Evolutionary conservation across 2,113 vertebrate species (phyloP).

Genomic region (Ginglymostoma cirratum): DNA sequence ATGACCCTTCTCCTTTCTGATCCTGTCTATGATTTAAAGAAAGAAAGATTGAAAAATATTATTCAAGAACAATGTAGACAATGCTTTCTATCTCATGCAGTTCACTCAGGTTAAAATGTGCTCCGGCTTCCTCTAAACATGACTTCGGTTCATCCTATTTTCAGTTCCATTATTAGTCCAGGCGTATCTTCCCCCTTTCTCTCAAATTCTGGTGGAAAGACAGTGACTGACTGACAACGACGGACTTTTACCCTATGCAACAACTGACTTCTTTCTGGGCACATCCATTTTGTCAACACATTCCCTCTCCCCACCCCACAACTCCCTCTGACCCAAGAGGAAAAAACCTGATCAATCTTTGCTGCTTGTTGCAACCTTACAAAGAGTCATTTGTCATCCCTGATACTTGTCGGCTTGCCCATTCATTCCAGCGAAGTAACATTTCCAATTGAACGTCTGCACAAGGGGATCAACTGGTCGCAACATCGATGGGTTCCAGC

Average conservation of each 20-base stretch:
- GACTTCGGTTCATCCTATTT: slow-evolving; percentile 43
- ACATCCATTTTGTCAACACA: neutral
- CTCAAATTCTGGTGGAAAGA: neutral
- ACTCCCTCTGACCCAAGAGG: too few relatives aligned
- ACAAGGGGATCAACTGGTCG: neutral
- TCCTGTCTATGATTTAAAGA: neutral
- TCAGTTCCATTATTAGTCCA: slow-evolving; percentile 39
- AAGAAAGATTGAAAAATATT: neutral
- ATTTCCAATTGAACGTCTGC: slow-evolving; percentile 12
- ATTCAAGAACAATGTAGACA: neutral
- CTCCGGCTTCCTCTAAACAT: slow-evolving; percentile 39
- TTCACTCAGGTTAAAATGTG: neutral
- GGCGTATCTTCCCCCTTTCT: neutral
- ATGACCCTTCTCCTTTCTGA: too few relatives aligned
- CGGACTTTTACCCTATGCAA: neutral
- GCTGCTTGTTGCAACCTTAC: neutral
- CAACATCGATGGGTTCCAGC: slow-evolving; percentile 30
- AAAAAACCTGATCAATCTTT: slow-evolving; percentile 12
- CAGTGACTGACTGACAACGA: neutral
- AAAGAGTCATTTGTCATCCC: slow-evolving; percentile 39
- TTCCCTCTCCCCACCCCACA: neutral
- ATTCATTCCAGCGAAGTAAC: neutral
- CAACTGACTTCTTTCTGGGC: neutral
- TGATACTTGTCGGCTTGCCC: neutral
- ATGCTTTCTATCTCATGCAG: neutral